Percentiles rank a stretch among this genome's conserved stretches.
phyloP scores from a whole-genome alignment of 2,113 vertebrate genomes.

The Micromys minutus region DNA sequence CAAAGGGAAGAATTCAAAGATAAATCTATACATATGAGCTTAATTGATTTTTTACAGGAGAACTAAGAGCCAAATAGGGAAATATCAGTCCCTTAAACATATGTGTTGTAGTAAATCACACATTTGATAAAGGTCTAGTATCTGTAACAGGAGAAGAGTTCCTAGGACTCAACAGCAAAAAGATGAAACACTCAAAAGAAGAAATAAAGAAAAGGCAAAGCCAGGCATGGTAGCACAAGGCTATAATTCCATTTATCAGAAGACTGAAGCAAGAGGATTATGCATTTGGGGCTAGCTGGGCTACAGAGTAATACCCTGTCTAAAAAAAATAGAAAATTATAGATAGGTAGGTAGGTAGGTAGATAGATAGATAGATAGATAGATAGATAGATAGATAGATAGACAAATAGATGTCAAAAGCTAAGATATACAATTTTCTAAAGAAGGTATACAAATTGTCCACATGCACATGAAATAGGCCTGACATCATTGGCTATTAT shows the following conservation, averaged over 20 bases:
- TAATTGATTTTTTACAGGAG: not conserved
- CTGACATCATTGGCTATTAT: not conserved
- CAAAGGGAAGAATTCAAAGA: slow-evolving; percentile 43
- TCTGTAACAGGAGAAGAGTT: not conserved
- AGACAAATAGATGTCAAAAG: not conserved
- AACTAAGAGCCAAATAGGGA: not conserved
- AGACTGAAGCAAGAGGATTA: not conserved
- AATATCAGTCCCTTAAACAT: not conserved
- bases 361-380: not conserved
- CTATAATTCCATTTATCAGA: not conserved
- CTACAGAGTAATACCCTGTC: not conserved
- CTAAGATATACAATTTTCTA: not conserved
- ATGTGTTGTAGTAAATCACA: not conserved
- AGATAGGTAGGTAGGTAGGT: too few species aligned
- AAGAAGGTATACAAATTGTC: not conserved
- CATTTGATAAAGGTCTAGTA: not conserved
- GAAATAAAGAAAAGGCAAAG: not conserved
- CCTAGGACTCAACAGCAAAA: not conserved
- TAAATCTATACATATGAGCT: not conserved
- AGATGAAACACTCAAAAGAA: not conserved
- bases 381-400: not conserved
- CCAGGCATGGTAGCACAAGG: not conserved
- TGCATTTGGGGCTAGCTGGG: not conserved
- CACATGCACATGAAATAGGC: not conserved
- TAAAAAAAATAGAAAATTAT: not conserved